Evolutionary conservation across 1,140 invertebrate genomes (phyloP).

Genomic region (Penaeus vannamei): DNA sequence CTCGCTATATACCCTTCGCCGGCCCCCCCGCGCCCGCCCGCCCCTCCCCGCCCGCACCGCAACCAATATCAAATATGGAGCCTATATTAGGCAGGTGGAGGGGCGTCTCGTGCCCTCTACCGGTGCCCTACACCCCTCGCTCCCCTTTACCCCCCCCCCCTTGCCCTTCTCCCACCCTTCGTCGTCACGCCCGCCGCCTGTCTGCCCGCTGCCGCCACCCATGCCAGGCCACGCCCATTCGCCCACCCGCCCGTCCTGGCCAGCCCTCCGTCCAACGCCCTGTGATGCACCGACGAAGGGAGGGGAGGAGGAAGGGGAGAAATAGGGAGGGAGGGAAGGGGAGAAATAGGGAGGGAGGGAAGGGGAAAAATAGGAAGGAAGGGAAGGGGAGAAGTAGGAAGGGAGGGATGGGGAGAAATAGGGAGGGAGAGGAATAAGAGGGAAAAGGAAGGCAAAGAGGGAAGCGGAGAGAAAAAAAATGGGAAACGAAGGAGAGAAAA

Average conservation of each 20-base stretch:
- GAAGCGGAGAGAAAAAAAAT: not conserved
- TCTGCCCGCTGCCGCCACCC: not conserved
- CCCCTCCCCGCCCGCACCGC: not conserved
- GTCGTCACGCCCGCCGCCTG: not conserved
- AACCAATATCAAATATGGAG: conserved; percentile 51
- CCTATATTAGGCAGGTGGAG: conserved; percentile 48
- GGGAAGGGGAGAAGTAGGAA: not conserved
- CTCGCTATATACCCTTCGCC: conserved; percentile 49
- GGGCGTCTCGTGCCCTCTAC: conserved; percentile 13
- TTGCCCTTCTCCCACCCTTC: not conserved
- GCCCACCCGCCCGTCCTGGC: not conserved
- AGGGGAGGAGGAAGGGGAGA: not conserved
- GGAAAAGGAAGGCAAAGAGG: not conserved
- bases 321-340: not conserved
- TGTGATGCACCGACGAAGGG: not conserved
- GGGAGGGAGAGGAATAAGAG: not conserved
- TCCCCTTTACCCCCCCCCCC: too few relatives aligned
- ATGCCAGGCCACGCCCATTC: not conserved
- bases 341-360: not conserved
- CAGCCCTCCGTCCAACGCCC: not conserved
- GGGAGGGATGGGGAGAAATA: not conserved
- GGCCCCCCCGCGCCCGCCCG: not conserved
- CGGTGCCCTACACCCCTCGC: not conserved
- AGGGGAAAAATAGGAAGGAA: too few relatives aligned
- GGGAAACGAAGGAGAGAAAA: not conserved